Conservation (phyloP, 2,113 vertebrate species). For the Pandion haliaetus region DNA sequence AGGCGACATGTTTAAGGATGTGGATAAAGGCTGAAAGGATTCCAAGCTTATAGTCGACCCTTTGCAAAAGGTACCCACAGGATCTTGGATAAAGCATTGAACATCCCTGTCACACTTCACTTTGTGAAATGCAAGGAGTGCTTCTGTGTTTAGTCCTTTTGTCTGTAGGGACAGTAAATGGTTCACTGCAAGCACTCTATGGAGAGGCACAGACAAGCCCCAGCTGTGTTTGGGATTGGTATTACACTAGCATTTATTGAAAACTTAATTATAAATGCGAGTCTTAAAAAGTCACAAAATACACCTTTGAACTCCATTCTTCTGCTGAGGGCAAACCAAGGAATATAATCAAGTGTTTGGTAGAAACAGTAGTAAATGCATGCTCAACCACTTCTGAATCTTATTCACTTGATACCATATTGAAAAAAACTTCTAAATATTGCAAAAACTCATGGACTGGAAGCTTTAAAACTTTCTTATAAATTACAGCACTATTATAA, state of each 20-base stretch:
- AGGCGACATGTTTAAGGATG: not conserved
- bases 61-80: not conserved
- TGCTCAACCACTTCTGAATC: not conserved
- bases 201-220: not conserved
- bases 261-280: not conserved
- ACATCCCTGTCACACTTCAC: not conserved
- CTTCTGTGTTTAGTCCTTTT: not conserved
- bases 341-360: not conserved
- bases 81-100: not conserved
- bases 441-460: not conserved
- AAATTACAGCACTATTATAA: not conserved
- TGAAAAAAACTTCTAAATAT: not conserved
- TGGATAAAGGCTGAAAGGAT: not conserved
- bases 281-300: not conserved
- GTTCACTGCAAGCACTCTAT: not conserved
- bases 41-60: not conserved
- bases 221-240: not conserved
- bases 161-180: not conserved
- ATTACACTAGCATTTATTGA: not conserved
- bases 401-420: not conserved
- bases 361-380: not conserved
- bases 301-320: not conserved
- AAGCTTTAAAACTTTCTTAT: not conserved
- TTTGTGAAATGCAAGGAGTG: not conserved
- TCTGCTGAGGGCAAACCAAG: not conserved